phyloP scores from a whole-genome alignment of 2,113 vertebrate species.

The Hymenochirus boettgeri region DNA sequence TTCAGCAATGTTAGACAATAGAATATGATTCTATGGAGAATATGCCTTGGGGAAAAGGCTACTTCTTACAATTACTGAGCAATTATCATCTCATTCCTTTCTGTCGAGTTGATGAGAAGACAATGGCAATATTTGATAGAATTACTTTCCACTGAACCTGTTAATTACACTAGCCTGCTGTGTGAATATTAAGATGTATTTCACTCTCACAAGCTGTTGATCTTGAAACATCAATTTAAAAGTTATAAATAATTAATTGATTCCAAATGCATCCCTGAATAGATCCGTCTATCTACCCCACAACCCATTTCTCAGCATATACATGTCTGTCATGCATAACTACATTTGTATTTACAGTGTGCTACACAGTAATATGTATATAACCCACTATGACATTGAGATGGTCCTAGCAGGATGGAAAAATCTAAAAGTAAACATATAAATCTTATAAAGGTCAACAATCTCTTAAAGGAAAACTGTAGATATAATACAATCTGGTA shows the following conservation, averaged over 20 bases:
- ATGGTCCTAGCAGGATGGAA: not conserved
- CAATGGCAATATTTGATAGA: conserved; percentile 1
- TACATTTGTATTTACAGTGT: conserved; percentile 26
- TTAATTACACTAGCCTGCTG: conserved; percentile 7
- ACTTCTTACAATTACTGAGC: not conserved
- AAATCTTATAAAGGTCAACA: too few relatives aligned
- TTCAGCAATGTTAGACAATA: not conserved
- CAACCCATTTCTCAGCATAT: conserved; percentile 35
- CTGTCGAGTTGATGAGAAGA: conserved; percentile 2
- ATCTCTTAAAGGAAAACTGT: too few relatives aligned
- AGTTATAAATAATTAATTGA: conserved; percentile 42
- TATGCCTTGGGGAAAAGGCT: not conserved
- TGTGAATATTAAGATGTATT: not conserved
- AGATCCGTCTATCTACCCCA: not conserved
- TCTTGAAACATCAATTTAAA: conserved; percentile 33
- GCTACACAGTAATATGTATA: not conserved
- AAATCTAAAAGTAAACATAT: too few relatives aligned
- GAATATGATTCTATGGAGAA: not conserved
- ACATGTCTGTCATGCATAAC: conserved; percentile 10
- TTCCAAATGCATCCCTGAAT: conserved; percentile 45
- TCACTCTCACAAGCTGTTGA: not conserved
- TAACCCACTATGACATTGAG: conserved; percentile 25
- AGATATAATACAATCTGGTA: too few relatives aligned
- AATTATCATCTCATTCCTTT: not conserved
- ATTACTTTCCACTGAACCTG: conserved; percentile 6